Base-by-base conservation (phyloP, 2,888 invertebrate genomes). In the Lysandra coridon region DNA sequence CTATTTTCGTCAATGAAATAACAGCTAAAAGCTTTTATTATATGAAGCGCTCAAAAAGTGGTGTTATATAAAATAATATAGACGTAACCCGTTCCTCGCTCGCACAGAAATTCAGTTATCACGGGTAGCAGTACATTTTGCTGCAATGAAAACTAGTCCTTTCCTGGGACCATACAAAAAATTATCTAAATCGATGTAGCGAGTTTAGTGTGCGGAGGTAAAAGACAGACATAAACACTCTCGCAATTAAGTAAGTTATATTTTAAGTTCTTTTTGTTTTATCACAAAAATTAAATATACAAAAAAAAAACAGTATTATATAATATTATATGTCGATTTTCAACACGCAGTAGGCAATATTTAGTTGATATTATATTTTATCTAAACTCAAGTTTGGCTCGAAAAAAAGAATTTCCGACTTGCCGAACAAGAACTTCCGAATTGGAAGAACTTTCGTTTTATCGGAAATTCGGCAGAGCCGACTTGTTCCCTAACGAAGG, bases 361-460 rank as follows among this genome's bases (percentile, higher is more conserved):
- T 1, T 17, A 57, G 23, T 49, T 4, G 75, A 30, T 23, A 49
- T 75, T 49, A 49, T 49, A 44, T 49, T 49, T 49, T 75, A 75
- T 75, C n/a, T 49, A 30, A 49, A 7, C 57, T 57, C 17, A 75
- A 44, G 1, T 49, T 69, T 4, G 33, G 69, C 33, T 14, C 64
- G 69, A 69, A 69, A 69, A 57, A 69, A 69, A 17, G 69, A 69
- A 33, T 33, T 69, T 69, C 49, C 75, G 75, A 75, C 12, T 74
- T 74, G n/a, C 40, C 49, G 49, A 75, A 75, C 75, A 75, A n/a
- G 69, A 44, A 44, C 49, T 44, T 44, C 75, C 23, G 44, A 75
- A 49, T 75, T 49, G 44, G 75, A 75, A 23, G 30, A 23, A 49
- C 75, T 75, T 75, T 75, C 75, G 23, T 49, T 30, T 49, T 49